Conservation (phyloP, 2,113 vertebrate genomes). For the Trachemys scripta region DNA sequence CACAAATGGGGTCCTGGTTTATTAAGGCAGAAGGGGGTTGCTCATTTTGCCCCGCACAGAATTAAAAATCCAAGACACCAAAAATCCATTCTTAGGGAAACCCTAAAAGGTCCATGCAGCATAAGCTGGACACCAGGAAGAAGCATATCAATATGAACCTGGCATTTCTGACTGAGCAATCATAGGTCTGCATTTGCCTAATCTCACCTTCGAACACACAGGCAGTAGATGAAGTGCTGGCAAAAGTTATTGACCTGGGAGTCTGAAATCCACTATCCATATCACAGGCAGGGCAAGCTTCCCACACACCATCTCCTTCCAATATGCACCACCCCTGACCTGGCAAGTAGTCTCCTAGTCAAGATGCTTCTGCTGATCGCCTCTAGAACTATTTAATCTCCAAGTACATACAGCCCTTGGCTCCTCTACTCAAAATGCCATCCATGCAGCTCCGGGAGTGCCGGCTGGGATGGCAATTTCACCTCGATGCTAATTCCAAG, state of each 20-base stretch:
- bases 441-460: rapidly evolving
- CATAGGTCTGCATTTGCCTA: background rate
- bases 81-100: rapidly evolving
- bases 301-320: rapidly evolving
- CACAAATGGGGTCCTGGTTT: background rate
- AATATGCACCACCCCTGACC: rapidly evolving
- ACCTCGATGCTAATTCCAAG: background rate
- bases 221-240: slow-evolving; percentile 22
- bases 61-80: rapidly evolving
- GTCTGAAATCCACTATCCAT: background rate
- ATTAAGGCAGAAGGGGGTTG: rapidly evolving
- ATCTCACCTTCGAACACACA: background rate
- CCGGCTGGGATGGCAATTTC: rapidly evolving
- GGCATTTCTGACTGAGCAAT: background rate
- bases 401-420: background rate
- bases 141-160: background rate
- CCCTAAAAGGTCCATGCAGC: rapidly evolving
- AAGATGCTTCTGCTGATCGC: background rate
- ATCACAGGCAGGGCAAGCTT: background rate
- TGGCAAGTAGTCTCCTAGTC: background rate
- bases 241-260: background rate
- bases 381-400: background rate
- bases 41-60: background rate
- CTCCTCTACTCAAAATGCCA: background rate
- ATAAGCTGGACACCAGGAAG: background rate